Conservation (phyloP, 1,140 invertebrate genomes). For the Drosophila suzukii region DNA sequence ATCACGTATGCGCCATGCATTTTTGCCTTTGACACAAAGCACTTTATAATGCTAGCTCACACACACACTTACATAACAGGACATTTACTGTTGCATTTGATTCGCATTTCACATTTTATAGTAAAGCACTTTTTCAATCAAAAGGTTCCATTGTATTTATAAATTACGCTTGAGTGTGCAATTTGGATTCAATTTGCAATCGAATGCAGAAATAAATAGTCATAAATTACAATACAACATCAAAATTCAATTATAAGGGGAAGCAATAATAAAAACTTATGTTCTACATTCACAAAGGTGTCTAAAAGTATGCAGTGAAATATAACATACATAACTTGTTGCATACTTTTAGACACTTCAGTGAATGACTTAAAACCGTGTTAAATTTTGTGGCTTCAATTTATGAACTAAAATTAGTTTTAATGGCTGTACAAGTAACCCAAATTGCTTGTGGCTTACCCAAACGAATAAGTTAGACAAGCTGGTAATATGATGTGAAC, state of each 20-base stretch:
- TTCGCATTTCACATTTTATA: conserved; percentile 36
- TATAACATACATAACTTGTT: too few relatives aligned
- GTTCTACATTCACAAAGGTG: too few relatives aligned
- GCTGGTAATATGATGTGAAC: not conserved
- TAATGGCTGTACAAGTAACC: conserved; percentile 5
- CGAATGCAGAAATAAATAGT: not conserved
- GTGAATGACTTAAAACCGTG: too few relatives aligned
- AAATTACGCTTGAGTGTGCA: not conserved
- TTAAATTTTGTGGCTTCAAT: not conserved
- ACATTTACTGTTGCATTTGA: conserved; percentile 53
- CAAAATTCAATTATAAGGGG: too few relatives aligned
- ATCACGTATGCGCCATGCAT: conserved; percentile 72
- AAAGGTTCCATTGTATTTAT: conserved; percentile 39
- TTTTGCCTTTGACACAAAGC: conserved; percentile 74
- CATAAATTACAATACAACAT: too few relatives aligned
- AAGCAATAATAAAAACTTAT: too few relatives aligned
- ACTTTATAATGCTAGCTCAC: conserved; percentile 64
- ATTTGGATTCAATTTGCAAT: not conserved
- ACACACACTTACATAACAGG: conserved; percentile 8
- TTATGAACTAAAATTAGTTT: not conserved
- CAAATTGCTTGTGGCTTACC: conserved; percentile 4
- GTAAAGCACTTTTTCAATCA: conserved; percentile 50
- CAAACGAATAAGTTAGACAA: conserved; percentile 5
- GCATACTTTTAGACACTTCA: too few relatives aligned
- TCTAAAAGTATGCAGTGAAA: too few relatives aligned